Evolutionary conservation across 2,888 invertebrate species (phyloP).

Genomic region (Campoplex nolae): DNA sequence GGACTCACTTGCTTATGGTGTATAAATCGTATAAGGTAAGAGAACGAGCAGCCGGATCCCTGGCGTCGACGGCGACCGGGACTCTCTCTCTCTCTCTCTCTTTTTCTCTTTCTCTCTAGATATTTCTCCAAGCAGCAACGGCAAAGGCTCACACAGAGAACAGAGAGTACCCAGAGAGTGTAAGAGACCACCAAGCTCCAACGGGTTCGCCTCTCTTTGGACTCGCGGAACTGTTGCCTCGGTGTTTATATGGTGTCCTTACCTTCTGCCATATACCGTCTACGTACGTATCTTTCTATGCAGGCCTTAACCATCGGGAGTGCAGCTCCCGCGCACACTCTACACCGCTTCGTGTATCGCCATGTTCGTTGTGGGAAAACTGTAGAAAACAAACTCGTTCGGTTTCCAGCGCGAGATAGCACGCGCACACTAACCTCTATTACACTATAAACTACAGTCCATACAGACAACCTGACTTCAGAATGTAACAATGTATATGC

Average conservation of each 20-base stretch:
- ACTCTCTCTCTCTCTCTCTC: constrained; percentile 75
- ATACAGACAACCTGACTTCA: constrained; percentile 40
- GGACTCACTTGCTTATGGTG: constrained; percentile 70
- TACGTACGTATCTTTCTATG: constrained; percentile 77
- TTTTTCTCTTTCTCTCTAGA: constrained; percentile 43
- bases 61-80: constrained; percentile 79
- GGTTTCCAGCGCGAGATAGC: constrained; percentile 49
- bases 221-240: constrained; percentile 80
- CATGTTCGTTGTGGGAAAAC: constrained; percentile 83
- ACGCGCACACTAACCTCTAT: constrained; percentile 54
- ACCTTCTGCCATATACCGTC: constrained; percentile 77
- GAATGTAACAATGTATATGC: constrained; percentile 22
- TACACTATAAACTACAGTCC: constrained; percentile 50
- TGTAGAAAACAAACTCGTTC: constrained; percentile 83
- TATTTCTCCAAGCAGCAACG: constrained; percentile 42
- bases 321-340: constrained; percentile 50
- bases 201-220: constrained; percentile 67
- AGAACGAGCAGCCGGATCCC: constrained; percentile 78
- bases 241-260: constrained; percentile 82
- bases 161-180: constrained; percentile 60
- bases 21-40: constrained; percentile 82
- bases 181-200: constrained; percentile 43
- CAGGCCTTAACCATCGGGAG: constrained; percentile 76
- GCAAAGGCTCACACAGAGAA: constrained; percentile 55
- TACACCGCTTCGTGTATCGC: constrained; percentile 73